Conservation (phyloP, 2,888 invertebrate species). For the Trachelus tabidus region DNA sequence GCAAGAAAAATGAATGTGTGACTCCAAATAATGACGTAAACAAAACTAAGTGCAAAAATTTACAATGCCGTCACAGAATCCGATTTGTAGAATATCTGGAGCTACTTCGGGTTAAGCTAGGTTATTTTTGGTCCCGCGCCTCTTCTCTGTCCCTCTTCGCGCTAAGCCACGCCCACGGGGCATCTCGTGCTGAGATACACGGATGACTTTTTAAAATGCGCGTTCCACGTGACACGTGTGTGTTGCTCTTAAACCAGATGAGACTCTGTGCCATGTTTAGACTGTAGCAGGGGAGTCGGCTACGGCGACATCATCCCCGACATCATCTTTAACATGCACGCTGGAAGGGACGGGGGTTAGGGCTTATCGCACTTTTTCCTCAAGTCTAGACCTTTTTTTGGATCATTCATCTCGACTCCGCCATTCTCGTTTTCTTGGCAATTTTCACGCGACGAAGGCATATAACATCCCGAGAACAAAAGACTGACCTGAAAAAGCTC, state of each 20-base stretch:
- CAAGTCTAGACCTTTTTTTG: too few species aligned
- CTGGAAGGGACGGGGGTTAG: too few species aligned
- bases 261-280: constrained; percentile 35
- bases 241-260: constrained; percentile 39
- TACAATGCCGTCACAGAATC: too few species aligned
- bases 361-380: too few species aligned
- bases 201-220: neutral
- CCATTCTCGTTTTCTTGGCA: neutral
- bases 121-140: constrained; percentile 40
- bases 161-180: too few species aligned
- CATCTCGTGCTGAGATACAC: too few species aligned
- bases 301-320: neutral
- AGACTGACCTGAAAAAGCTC: neutral
- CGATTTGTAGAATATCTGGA: too few species aligned
- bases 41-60: too few species aligned
- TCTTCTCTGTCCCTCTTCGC: too few species aligned
- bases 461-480: neutral
- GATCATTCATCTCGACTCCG: neutral
- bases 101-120: constrained; percentile 20
- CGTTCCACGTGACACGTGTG: neutral
- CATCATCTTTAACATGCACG: too few species aligned
- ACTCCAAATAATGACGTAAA: too few species aligned
- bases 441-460: neutral
- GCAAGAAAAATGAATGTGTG: too few species aligned
- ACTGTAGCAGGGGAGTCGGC: neutral